Conservation (phyloP, 2,113 vertebrate genomes). For the Edolisoma coerulescens region DNA sequence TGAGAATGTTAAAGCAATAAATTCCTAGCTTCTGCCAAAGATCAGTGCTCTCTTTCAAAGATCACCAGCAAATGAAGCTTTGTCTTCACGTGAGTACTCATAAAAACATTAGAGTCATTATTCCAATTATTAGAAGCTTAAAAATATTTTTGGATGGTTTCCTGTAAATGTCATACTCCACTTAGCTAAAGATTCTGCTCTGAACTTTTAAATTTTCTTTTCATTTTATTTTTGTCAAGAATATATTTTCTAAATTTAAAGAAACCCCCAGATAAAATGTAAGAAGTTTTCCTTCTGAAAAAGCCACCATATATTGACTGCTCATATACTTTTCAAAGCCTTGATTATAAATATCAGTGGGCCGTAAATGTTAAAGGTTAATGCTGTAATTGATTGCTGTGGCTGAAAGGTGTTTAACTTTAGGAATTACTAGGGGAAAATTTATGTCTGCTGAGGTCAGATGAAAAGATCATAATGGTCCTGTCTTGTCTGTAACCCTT, state of each 20-base stretch:
- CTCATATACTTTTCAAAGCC: background rate
- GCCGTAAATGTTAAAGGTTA: background rate
- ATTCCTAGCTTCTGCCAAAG: background rate
- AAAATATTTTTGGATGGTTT: background rate
- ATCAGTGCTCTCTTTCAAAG: background rate
- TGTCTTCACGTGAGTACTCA: background rate
- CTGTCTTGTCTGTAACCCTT: background rate
- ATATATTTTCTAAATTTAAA: background rate
- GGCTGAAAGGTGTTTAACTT: background rate
- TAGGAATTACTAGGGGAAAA: background rate
- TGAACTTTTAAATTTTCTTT: background rate
- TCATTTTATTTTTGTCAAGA: background rate
- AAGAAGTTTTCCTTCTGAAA: background rate
- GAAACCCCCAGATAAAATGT: background rate
- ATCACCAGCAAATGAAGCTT: constrained; percentile 9
- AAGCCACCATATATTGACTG: background rate
- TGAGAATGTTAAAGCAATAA: background rate
- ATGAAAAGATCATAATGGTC: background rate
- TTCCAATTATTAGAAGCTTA: constrained; percentile 12
- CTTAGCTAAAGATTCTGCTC: background rate
- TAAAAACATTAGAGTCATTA: background rate
- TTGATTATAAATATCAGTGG: background rate
- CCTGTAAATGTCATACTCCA: background rate
- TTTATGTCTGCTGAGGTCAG: background rate
- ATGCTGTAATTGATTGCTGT: background rate